Evolutionary conservation across 2,888 invertebrate genomes (phyloP).

Genomic region (Harmothoe impar): DNA sequence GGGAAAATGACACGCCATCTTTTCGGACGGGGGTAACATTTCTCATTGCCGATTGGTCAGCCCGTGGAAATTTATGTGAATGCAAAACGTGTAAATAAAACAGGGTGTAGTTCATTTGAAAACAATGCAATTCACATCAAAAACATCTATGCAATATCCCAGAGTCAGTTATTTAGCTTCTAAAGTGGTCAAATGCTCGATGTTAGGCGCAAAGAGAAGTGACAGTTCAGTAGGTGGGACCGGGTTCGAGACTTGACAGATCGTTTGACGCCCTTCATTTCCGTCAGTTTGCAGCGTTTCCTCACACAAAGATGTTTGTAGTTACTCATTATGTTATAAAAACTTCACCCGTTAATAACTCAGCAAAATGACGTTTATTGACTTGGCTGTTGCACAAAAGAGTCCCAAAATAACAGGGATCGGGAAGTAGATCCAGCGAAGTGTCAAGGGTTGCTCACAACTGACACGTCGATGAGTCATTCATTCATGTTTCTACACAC

Average conservation of each 20-base stretch:
- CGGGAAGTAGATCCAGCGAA: neutral
- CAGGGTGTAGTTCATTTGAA: too few relatives aligned
- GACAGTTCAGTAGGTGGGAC: neutral
- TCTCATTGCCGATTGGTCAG: constrained; percentile 50
- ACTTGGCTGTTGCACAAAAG: too few relatives aligned
- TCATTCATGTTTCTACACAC: neutral
- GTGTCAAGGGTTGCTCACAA: neutral
- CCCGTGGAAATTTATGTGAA: constrained; percentile 45
- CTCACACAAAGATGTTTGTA: too few relatives aligned
- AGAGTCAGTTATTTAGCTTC: neutral
- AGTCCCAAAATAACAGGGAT: too few relatives aligned
- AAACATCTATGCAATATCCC: too few relatives aligned
- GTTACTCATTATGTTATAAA: too few relatives aligned
- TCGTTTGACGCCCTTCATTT: constrained; percentile 37
- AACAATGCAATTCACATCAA: neutral
- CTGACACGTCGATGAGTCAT: constrained; percentile 35
- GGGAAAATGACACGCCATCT: constrained; percentile 64
- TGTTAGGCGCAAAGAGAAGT: neutral
- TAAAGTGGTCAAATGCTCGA: neutral
- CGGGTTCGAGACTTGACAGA: constrained; percentile 47
- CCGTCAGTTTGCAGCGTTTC: neutral
- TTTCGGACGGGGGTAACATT: constrained; percentile 33
- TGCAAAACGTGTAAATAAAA: constrained; percentile 25
- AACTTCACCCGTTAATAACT: too few relatives aligned
- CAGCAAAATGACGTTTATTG: too few relatives aligned